These are phyloP conservation scores for Achatina immaculata DNA, from an alignment of 1,140 invertebrate species.

Conservation along the genomic window DNA sequence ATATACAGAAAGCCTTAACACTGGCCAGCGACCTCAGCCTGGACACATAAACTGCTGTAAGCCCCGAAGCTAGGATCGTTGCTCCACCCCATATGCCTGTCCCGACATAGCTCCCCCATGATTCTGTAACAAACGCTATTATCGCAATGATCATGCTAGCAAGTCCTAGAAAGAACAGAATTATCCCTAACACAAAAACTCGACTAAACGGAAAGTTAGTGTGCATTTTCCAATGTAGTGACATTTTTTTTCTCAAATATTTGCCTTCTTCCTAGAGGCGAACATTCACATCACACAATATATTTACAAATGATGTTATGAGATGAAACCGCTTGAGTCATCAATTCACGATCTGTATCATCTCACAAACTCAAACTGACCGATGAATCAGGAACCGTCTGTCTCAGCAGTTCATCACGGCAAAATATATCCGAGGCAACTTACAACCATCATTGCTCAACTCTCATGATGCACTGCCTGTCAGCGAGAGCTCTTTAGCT, in stretches of 20 bases:
- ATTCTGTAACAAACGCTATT: constrained; percentile 33
- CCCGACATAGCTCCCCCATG: constrained; percentile 33
- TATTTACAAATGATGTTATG: not conserved
- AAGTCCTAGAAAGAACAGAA: constrained; percentile 30
- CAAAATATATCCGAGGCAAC: too few species aligned
- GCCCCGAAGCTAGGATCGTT: constrained; percentile 5
- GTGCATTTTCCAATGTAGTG: constrained; percentile 31
- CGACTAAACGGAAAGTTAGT: constrained; percentile 32
- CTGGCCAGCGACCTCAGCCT: constrained; percentile 24
- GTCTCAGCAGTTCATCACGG: too few species aligned
- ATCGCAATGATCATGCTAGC: constrained; percentile 34
- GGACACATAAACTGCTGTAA: constrained; percentile 27
- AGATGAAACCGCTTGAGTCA: not conserved
- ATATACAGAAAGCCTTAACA: constrained; percentile 27
- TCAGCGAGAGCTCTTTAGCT: not conserved
- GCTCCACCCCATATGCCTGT: constrained; percentile 34
- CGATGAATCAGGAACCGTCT: constrained; percentile 10
- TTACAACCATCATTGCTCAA: not conserved
- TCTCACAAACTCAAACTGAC: not conserved
- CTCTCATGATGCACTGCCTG: not conserved
- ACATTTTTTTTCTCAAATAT: not conserved
- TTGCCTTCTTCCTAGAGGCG: not conserved
- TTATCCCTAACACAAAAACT: constrained; percentile 29
- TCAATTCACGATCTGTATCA: not conserved
- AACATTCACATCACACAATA: not conserved